Evolutionary conservation across 2,113 vertebrate genomes (phyloP).

Genomic region (Limnothrissa miodon): DNA sequence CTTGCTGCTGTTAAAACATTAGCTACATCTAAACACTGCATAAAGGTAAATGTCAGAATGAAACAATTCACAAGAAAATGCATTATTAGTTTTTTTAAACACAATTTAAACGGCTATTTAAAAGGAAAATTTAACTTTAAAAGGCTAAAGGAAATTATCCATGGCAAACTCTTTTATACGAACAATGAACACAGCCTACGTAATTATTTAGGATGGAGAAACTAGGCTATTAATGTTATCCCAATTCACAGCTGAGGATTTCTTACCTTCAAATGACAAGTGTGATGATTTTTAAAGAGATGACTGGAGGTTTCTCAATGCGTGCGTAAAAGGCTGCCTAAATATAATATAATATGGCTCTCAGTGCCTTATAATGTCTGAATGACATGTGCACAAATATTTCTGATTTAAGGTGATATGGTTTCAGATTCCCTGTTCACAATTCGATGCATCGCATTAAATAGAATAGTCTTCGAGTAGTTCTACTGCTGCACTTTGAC

Average conservation of each 20-base stretch:
- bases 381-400: neutral
- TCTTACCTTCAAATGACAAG: neutral
- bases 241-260: neutral
- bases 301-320: neutral
- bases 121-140: no score
- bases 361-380: neutral
- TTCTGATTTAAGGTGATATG: neutral
- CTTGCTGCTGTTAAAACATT: neutral
- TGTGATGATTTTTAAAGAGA: neutral
- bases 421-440: neutral
- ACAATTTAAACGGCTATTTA: no score
- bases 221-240: neutral
- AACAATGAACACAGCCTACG: neutral
- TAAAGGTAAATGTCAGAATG: neutral
- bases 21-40: no score
- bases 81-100: neutral
- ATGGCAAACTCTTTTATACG: neutral
- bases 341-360: neutral
- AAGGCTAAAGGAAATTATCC: neutral
- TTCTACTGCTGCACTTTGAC: neutral
- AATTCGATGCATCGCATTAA: neutral
- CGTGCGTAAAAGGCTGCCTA: neutral
- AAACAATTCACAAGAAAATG: neutral
- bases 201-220: neutral
- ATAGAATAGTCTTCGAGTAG: neutral